These are phyloP conservation scores for Anthopleura xanthogrammica DNA, from an alignment of 92 coral and sea anemone species.

Conservation along the genomic window DNA sequence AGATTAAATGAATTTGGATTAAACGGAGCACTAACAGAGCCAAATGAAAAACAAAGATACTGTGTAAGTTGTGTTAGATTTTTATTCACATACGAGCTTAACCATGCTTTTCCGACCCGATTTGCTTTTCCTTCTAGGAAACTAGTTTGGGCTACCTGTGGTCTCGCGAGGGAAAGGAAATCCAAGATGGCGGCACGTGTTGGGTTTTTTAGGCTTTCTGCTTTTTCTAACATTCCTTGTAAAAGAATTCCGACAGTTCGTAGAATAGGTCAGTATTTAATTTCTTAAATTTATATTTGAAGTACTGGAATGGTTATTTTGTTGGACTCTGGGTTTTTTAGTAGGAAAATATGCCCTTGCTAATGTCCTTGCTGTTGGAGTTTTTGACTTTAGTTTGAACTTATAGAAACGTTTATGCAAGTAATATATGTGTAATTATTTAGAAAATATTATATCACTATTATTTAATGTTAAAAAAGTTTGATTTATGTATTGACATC, in stretches of 20 bases:
- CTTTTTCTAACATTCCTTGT: constrained; percentile 2
- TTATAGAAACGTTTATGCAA: neutral
- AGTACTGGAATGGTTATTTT: neutral
- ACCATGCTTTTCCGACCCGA: no score
- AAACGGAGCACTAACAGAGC: no score
- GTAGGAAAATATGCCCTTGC: neutral
- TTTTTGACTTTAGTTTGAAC: neutral
- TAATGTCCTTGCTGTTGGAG: neutral
- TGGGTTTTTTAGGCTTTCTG: constrained; percentile 20
- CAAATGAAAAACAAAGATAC: no score
- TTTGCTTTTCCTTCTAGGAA: no score
- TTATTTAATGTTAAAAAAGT: no score
- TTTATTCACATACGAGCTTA: no score
- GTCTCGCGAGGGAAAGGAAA: neutral
- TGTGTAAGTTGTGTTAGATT: no score
- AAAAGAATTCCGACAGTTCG: constrained; percentile 3
- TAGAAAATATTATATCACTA: no score
- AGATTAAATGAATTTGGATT: no score
- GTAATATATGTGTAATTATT: no score
- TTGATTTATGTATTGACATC: neutral
- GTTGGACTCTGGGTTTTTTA: neutral
- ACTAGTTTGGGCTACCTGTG: constrained; percentile 5
- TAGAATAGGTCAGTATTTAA: neutral
- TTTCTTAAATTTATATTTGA: neutral
- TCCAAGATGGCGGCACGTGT: constrained; percentile 57